Percentiles rank a stretch among this genome's conserved stretches.
Evolutionary conservation across 2,888 invertebrate species (phyloP).

Genomic region (Andricus curvator): DNA sequence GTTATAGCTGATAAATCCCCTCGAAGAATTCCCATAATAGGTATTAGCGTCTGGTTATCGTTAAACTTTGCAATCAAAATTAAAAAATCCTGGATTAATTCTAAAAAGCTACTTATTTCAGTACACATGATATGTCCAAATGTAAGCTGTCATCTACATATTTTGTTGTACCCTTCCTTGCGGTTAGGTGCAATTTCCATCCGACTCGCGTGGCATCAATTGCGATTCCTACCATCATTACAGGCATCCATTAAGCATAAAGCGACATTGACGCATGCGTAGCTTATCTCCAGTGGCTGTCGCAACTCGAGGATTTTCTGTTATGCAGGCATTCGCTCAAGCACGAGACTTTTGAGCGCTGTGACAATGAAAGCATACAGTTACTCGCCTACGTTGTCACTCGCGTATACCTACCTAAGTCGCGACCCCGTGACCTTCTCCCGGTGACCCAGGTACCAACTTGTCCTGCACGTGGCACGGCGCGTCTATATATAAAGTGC

Average conservation of each 20-base stretch:
- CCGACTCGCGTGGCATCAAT: not conserved
- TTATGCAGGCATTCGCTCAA: not conserved
- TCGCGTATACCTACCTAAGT: conserved; percentile 59
- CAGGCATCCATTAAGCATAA: not conserved
- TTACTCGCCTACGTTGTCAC: conserved; percentile 45
- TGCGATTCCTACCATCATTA: not conserved
- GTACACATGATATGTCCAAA: too few relatives aligned
- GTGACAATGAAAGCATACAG: conserved; percentile 29
- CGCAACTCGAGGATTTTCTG: conserved; percentile 1
- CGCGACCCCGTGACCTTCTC: conserved; percentile 70
- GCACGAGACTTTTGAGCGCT: not conserved
- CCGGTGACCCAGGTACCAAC: conserved; percentile 66
- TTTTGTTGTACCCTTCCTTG: not conserved
- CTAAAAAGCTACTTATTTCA: too few relatives aligned
- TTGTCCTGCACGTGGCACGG: conserved; percentile 62
- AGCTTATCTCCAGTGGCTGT: not conserved
- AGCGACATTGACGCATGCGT: conserved; percentile 1
- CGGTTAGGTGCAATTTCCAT: not conserved
- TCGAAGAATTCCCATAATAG: not conserved
- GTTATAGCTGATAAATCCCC: not conserved
- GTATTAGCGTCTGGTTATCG: not conserved
- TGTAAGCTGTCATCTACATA: too few relatives aligned
- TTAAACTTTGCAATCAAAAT: too few relatives aligned
- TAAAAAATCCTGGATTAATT: too few relatives aligned
- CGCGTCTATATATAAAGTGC: conserved; percentile 64